Percentiles rank a stretch among this genome's conserved stretches.
phyloP scores from a whole-genome alignment of 2,113 vertebrate genomes.

The Carollia perspicillata region DNA sequence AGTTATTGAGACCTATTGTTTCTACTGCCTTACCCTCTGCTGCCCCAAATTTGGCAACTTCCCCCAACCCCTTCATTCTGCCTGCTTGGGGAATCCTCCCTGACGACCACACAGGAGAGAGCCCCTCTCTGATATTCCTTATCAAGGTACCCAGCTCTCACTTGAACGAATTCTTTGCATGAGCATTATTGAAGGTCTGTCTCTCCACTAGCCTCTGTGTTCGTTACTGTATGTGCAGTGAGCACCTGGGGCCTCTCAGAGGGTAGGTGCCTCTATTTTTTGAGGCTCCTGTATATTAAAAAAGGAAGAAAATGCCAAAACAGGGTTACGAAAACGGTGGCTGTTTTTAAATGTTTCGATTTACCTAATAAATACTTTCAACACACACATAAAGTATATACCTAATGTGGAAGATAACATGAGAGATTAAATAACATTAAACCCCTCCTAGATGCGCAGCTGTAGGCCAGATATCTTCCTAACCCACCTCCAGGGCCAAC shows the following conservation, averaged over 20 bases:
- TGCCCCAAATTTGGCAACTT: not conserved
- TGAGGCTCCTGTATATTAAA: not conserved
- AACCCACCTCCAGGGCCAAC: not conserved
- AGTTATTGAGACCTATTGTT: not conserved
- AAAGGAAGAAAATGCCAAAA: not conserved
- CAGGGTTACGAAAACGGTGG: not conserved
- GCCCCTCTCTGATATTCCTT: fast-evolving
- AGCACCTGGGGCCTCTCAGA: not conserved
- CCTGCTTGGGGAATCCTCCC: not conserved
- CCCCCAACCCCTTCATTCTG: not conserved
- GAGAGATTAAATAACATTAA: not conserved
- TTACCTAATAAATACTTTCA: not conserved
- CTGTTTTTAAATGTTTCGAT: not conserved
- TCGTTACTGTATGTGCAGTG: not conserved
- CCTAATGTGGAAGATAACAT: not conserved
- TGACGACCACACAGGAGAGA: not conserved
- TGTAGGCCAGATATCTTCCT: not conserved
- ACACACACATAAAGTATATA: not conserved
- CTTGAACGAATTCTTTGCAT: not conserved
- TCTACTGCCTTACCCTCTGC: not conserved
- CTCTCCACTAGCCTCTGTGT: not conserved
- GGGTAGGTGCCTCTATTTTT: not conserved
- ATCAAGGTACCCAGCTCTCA: not conserved
- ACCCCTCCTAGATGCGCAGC: not conserved
- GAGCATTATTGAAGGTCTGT: not conserved